These are phyloP conservation scores for Drosophila trapezifrons DNA, from an alignment of 1,140 invertebrate genomes.

Conservation along the genomic window DNA sequence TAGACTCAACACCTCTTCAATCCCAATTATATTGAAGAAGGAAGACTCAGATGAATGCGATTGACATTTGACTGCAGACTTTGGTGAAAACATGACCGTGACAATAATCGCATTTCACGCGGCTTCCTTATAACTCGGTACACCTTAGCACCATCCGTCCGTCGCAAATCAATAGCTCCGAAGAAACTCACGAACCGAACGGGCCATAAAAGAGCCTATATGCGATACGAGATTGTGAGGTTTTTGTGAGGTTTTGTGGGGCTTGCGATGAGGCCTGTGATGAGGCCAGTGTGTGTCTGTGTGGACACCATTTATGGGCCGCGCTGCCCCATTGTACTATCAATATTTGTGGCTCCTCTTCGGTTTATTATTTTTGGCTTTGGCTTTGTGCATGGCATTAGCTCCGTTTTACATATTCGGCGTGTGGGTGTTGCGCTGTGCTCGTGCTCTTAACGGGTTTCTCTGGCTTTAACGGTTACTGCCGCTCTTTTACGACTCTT, in stretches of 20 bases:
- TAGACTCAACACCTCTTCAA: background rate
- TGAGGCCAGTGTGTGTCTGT: background rate
- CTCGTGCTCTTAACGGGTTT: slow-evolving; percentile 80
- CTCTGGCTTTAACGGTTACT: slow-evolving; percentile 77
- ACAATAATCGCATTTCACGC: slow-evolving; percentile 55
- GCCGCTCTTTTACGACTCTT: slow-evolving; percentile 69
- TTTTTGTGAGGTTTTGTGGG: background rate
- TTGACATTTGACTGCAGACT: slow-evolving; percentile 38
- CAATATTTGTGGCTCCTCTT: slow-evolving; percentile 67
- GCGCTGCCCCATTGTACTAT: slow-evolving; percentile 68
- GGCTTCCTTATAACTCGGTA: slow-evolving; percentile 58
- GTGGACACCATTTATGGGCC: slow-evolving; percentile 69
- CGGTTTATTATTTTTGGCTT: slow-evolving; percentile 58
- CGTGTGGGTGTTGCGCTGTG: slow-evolving; percentile 64
- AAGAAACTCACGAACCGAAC: slow-evolving; percentile 31
- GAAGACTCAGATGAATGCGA: slow-evolving; percentile 14
- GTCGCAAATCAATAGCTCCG: slow-evolving; percentile 65
- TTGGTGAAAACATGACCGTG: slow-evolving; percentile 45
- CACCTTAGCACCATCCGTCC: slow-evolving; percentile 53
- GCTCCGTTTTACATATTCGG: slow-evolving; percentile 36
- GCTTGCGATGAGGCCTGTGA: background rate
- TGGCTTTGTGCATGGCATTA: slow-evolving; percentile 44
- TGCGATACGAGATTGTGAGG: slow-evolving; percentile 8
- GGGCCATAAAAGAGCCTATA: slow-evolving; percentile 35
- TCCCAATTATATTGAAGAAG: slow-evolving; percentile 4